These are phyloP conservation scores for Agriopis aurantiaria DNA, from an alignment of 2,888 invertebrate genomes.

Conservation along the genomic window DNA sequence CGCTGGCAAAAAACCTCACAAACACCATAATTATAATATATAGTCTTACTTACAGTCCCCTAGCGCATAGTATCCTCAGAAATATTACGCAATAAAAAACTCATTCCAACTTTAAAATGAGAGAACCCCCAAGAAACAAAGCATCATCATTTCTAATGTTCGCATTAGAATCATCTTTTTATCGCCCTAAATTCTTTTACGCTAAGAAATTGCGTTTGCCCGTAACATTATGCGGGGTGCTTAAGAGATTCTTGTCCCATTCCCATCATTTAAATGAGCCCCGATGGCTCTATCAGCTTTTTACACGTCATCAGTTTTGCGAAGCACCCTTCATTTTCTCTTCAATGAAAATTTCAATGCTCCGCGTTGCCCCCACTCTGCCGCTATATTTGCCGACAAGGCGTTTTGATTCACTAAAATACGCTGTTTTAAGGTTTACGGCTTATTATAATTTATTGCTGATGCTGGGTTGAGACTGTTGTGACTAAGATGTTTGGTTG, in stretches of 20 bases:
- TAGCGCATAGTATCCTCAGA: background rate
- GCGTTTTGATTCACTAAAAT: slow-evolving; percentile 63
- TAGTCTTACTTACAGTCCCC: slow-evolving; percentile 1
- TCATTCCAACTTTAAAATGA: slow-evolving; percentile 20
- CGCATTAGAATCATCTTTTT: slow-evolving; percentile 22
- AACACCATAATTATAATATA: slow-evolving; percentile 7
- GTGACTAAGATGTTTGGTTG: background rate
- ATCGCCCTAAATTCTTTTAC: slow-evolving; percentile 12
- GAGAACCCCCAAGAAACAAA: slow-evolving; percentile 20
- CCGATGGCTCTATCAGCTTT: slow-evolving; percentile 77
- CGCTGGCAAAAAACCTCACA: background rate
- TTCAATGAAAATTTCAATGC: slow-evolving; percentile 71
- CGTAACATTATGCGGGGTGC: slow-evolving; percentile 54
- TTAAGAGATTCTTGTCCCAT: slow-evolving; percentile 67
- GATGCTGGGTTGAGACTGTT: slow-evolving; percentile 12
- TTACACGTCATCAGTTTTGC: slow-evolving; percentile 80
- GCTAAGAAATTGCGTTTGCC: slow-evolving; percentile 42
- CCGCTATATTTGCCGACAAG: slow-evolving; percentile 62
- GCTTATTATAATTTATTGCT: slow-evolving; percentile 41
- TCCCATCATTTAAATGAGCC: slow-evolving; percentile 76
- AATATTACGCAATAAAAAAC: slow-evolving; percentile 16
- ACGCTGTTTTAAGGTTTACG: slow-evolving; percentile 45
- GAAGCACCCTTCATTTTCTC: slow-evolving; percentile 73
- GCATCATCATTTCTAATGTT: slow-evolving; percentile 19
- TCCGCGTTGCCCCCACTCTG: slow-evolving; percentile 54